Conservation (phyloP, 1,140 invertebrate species). For the Listronotus oregonensis region DNA sequence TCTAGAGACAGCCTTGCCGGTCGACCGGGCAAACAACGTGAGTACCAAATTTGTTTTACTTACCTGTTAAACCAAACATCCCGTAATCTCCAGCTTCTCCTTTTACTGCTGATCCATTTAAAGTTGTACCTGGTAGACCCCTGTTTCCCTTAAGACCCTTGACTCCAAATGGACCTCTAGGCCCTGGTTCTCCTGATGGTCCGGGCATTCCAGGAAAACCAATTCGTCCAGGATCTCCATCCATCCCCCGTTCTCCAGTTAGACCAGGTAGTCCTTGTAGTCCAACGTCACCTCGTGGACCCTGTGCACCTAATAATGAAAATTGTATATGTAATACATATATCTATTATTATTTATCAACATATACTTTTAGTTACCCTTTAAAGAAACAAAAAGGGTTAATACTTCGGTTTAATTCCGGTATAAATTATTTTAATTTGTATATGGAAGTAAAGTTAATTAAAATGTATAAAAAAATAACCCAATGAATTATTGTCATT, state of each 20-base stretch:
- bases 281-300: constrained; percentile 54
- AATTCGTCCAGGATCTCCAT: constrained; percentile 62
- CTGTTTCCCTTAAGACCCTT: constrained; percentile 65
- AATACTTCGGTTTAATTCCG: too few species aligned
- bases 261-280: constrained; percentile 51
- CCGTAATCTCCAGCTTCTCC: constrained; percentile 67
- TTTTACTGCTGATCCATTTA: constrained; percentile 61
- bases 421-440: too few species aligned
- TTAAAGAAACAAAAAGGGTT: too few species aligned
- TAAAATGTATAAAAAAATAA: too few species aligned
- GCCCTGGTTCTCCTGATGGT: constrained; percentile 57
- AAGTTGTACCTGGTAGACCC: constrained; percentile 66
- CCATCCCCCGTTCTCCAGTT: constrained; percentile 59
- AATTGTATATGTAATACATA: too few species aligned
- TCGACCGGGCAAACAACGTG: too few species aligned
- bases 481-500: too few species aligned
- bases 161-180: constrained; percentile 55
- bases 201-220: constrained; percentile 59
- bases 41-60: neutral
- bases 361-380: too few species aligned
- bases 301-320: constrained; percentile 47
- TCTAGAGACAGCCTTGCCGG: too few species aligned
- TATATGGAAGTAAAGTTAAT: too few species aligned
- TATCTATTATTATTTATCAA: too few species aligned
- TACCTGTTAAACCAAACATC: constrained; percentile 59